Percentiles rank a stretch among this genome's conserved stretches.
Conservation (phyloP, 2,888 invertebrate genomes). For the Mechanitis messenoides region DNA sequence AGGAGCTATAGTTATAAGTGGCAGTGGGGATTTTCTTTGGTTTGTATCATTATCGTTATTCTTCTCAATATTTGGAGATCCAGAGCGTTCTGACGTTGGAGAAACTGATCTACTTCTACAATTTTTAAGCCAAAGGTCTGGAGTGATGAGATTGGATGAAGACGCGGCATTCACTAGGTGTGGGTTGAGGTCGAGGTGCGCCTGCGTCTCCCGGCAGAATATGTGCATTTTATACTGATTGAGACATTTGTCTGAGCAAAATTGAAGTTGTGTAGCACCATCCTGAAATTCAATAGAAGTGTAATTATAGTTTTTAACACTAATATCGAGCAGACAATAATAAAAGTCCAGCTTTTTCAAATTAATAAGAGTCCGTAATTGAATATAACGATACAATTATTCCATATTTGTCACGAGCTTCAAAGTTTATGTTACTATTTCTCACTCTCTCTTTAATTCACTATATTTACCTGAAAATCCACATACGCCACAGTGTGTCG, state of each 20-base stretch:
- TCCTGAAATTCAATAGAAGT: constrained; percentile 75
- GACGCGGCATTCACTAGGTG: constrained; percentile 78
- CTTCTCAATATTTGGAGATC: constrained; percentile 70
- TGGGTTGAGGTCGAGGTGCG: constrained; percentile 90
- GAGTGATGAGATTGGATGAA: constrained; percentile 84
- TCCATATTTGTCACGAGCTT: too few species aligned
- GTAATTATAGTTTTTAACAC: too few species aligned
- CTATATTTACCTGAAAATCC: constrained; percentile 83
- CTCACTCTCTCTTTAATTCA: neutral
- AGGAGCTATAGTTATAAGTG: constrained; percentile 80
- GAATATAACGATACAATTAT: too few species aligned
- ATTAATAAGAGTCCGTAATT: too few species aligned
- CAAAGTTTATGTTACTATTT: neutral
- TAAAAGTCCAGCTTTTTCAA: too few species aligned
- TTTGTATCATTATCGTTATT: constrained; percentile 44
- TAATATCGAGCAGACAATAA: too few species aligned
- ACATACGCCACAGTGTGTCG: constrained; percentile 93
- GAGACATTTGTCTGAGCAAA: constrained; percentile 93
- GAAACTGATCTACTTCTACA: constrained; percentile 82
- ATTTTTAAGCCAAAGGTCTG: constrained; percentile 92
- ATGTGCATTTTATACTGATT: constrained; percentile 98
- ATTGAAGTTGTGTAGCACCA: constrained; percentile 92
- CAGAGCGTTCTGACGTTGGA: constrained; percentile 74
- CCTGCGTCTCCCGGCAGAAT: constrained; percentile 94
- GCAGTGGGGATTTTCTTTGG: constrained; percentile 72